phyloP scores from a whole-genome alignment of 53 echinoderm and acorn worm genomes.

The Astropecten irregularis region DNA sequence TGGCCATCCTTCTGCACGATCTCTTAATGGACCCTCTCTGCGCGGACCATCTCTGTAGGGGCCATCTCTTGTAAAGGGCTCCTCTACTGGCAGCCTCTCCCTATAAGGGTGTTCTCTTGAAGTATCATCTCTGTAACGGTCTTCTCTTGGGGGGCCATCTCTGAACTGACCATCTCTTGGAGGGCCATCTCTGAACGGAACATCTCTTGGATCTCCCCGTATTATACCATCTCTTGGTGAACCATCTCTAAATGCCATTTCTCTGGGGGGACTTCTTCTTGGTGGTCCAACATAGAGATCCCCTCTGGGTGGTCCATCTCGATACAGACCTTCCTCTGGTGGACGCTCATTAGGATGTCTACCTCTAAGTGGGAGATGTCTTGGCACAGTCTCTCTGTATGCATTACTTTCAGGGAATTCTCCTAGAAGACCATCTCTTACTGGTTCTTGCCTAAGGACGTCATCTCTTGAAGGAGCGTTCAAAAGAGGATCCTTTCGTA shows the following conservation, averaged over 20 bases:
- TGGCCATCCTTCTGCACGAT: neutral
- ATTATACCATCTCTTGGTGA: neutral
- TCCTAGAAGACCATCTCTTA: slow-evolving; percentile 4
- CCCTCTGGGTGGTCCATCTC: neutral
- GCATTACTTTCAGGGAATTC: neutral
- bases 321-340: neutral
- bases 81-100: neutral
- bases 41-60: slow-evolving; percentile 3
- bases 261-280: slow-evolving; percentile 12
- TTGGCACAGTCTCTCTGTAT: slow-evolving; percentile 5
- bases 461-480: neutral
- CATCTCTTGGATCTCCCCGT: slow-evolving; percentile 37
- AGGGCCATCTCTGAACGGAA: slow-evolving; percentile 27
- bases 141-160: neutral
- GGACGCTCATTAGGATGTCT: neutral
- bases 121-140: neutral
- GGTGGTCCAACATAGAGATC: neutral
- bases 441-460: neutral
- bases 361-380: neutral
- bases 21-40: slow-evolving; percentile 2
- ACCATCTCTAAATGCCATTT: slow-evolving; percentile 1
- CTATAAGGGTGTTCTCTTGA: neutral
- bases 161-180: slow-evolving; percentile 9
- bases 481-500: slow-evolving; percentile 2
- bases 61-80: no score